Evolutionary conservation across 2,797 vertebrate species (phyloP).

Genomic region (Clarias pachynema): DNA sequence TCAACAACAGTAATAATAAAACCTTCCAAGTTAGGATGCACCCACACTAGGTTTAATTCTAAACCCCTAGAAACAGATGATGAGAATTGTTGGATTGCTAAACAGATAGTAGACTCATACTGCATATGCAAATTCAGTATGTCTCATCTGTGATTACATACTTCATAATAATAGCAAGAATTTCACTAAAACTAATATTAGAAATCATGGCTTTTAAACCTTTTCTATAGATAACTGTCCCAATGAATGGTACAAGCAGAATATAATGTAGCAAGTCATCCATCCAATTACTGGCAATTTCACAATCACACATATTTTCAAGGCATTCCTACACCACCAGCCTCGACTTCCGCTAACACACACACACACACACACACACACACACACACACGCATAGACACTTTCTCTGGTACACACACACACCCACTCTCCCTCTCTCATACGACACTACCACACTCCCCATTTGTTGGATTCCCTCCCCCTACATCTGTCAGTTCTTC

Average conservation of each 20-base stretch:
- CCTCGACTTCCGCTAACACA: constrained; percentile 30
- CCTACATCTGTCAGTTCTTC: constrained; percentile 66
- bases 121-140: background rate
- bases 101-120: background rate
- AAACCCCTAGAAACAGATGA: background rate
- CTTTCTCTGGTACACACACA: constrained; percentile 32
- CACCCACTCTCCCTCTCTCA: constrained; percentile 36
- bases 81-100: background rate
- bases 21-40: background rate
- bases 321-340: constrained; percentile 5
- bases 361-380: background rate
- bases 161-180: background rate
- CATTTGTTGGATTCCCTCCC: constrained; percentile 49
- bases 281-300: background rate
- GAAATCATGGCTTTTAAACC: background rate
- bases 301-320: background rate
- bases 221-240: background rate
- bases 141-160: background rate
- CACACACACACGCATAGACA: background rate
- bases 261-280: background rate
- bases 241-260: background rate
- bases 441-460: constrained; percentile 14
- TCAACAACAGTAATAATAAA: background rate
- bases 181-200: background rate
- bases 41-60: background rate